A percentile compares a stretch with the other conserved stretches of the same genome.
Evolutionary conservation across 2,797 vertebrate genomes (phyloP).

Genomic region (Sus cebifrons): DNA sequence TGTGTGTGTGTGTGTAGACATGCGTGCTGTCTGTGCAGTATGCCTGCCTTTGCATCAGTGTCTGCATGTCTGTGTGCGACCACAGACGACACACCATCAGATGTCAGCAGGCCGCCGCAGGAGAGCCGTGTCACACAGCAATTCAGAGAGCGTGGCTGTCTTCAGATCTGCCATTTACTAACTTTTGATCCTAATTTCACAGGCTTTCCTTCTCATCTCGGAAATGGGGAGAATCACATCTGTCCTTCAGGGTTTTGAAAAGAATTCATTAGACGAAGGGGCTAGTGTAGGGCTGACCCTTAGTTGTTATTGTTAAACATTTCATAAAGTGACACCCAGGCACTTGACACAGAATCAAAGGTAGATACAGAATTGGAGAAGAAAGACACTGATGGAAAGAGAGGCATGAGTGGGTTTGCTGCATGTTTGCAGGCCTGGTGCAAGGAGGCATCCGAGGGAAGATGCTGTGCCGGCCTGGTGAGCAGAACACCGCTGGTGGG

Average conservation of each 20-base stretch:
- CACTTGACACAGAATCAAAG: constrained; percentile 25
- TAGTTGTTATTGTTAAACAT: constrained; percentile 8
- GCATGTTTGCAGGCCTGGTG: neutral
- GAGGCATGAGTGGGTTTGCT: accelerated
- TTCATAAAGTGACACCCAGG: neutral
- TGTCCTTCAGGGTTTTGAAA: neutral
- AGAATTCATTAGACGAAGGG: neutral
- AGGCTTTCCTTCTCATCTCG: neutral
- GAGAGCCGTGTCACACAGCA: neutral
- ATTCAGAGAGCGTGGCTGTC: neutral
- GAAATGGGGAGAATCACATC: neutral
- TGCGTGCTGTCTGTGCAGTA: neutral
- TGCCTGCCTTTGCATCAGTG: neutral
- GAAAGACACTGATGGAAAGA: neutral
- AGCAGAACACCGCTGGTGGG: neutral
- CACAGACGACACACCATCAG: neutral
- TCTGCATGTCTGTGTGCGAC: neutral
- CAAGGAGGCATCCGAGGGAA: accelerated
- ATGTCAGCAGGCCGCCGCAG: neutral
- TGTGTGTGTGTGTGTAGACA: no score
- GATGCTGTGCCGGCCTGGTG: neutral
- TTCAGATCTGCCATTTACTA: neutral
- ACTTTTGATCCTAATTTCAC: neutral
- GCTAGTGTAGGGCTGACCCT: neutral
- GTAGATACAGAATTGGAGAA: neutral